Base-by-base conservation (phyloP, 2,888 invertebrate species). In the Chelonus formosanus region DNA sequence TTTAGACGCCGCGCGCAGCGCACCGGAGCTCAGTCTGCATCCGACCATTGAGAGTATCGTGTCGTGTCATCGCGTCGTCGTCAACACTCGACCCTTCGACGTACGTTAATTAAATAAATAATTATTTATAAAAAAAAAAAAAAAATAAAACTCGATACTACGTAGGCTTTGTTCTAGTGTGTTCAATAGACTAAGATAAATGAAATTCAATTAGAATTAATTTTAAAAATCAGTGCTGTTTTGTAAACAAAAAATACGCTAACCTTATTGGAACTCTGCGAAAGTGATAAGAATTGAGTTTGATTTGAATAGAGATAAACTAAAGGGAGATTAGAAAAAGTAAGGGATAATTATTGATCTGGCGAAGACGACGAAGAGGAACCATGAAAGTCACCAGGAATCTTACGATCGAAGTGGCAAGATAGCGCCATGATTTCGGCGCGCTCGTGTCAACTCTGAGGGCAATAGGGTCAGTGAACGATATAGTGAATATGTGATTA, bases 11-110 rank as follows among this genome's bases (percentile, higher is more conserved):
- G 62, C 67, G 70, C 70, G 68, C 73, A 74, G 71, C 70, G 69
- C 70, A 71, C 74, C 73, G 70, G 69, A 70, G 70, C 72, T 80
- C 79, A 80, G 80, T 80, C 76, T 78, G 76, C 77, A 76, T 75
- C 74, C 73, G 78, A 78, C 75, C 76, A 73, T 72, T 78, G 78
- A 73, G 76, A 74, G 74, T 73, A 76, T 73, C 70, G 76, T 66
- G 73, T 75, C 74, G 76, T 63, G 70, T 71, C 67, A 60, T 70
- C 67, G 71, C 64, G 56, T 20, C 32, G 47, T 53, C 50, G 43
- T 53, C 44, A 40, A 52, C 44, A 48, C 10, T 53, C 53, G 36
- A 7, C 54, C 8, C 20, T 34, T 36, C 36, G n/a, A 3, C 8
- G 35, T 54, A 10, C 10, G 34, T 54, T 54, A 34, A 8, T 10